Conservation (phyloP, 2,113 vertebrate species). For the pig (Sus scrofa) region DNA sequence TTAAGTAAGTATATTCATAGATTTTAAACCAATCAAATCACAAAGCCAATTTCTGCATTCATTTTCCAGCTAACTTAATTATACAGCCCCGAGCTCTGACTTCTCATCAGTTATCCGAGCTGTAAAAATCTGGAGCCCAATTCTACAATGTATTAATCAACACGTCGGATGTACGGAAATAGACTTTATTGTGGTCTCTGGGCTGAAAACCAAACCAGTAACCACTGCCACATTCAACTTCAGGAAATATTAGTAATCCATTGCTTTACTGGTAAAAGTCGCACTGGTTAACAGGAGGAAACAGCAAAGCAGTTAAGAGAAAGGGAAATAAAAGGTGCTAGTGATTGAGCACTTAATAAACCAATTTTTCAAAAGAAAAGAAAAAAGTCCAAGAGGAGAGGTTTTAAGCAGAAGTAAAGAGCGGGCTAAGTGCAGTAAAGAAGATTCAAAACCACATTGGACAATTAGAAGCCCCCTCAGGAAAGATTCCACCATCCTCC, state of each 20-base stretch:
- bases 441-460: fast-evolving
- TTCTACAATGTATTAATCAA: conserved; percentile 83
- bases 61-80: conserved; percentile 87
- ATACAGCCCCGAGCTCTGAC: conserved; percentile 84
- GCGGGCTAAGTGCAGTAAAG: neutral
- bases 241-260: conserved; percentile 57
- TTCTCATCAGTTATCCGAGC: conserved; percentile 85
- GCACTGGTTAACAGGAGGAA: neutral
- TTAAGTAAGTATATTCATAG: conserved; percentile 85
- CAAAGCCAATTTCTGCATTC: conserved; percentile 85
- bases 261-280: conserved; percentile 59
- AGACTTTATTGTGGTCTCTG: conserved; percentile 78
- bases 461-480: neutral
- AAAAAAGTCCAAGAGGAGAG: neutral
- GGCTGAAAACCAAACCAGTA: conserved; percentile 74
- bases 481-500: fast-evolving
- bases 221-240: conserved; percentile 46
- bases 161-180: conserved; percentile 76
- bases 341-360: neutral
- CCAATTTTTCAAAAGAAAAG: neutral
- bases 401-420: neutral
- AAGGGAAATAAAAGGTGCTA: neutral
- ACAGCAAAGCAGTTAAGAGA: neutral
- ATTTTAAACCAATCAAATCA: conserved; percentile 86
- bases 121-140: conserved; percentile 81